These are phyloP conservation scores for Theocolax elegans DNA, from an alignment of 1,140 invertebrate species.

Conservation along the genomic window DNA sequence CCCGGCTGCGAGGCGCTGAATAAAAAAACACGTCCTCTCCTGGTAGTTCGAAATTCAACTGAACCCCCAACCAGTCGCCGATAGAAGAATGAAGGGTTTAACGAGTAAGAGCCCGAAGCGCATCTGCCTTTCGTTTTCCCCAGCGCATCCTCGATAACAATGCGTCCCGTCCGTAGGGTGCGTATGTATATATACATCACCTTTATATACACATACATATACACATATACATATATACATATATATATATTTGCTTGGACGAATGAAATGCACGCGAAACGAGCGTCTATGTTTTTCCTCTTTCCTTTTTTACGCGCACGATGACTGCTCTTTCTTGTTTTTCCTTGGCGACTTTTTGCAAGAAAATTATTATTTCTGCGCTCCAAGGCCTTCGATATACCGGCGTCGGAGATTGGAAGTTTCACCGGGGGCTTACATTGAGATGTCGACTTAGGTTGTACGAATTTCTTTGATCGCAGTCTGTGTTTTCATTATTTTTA, in stretches of 20 bases:
- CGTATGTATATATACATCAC: neutral
- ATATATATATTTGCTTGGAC: too few relatives aligned
- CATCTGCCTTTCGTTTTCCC: conserved; percentile 11
- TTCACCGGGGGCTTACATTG: too few relatives aligned
- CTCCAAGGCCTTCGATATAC: neutral
- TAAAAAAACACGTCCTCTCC: neutral
- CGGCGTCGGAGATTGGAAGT: neutral
- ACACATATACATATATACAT: too few relatives aligned
- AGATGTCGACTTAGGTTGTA: too few relatives aligned
- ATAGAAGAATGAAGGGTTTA: conserved; percentile 38
- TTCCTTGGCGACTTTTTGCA: neutral
- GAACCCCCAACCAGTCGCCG: too few relatives aligned
- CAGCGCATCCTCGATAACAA: conserved; percentile 3
- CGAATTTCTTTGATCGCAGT: too few relatives aligned
- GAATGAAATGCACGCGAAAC: neutral
- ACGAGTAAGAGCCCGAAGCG: conserved; percentile 30
- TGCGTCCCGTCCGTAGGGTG: too few relatives aligned
- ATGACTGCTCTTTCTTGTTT: neutral
- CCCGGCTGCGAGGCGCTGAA: neutral
- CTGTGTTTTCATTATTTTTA: too few relatives aligned
- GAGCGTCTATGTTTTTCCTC: neutral
- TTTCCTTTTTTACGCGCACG: neutral
- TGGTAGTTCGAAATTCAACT: too few relatives aligned
- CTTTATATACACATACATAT: neutral
- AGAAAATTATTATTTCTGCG: conserved; percentile 21